These are phyloP conservation scores for Halcyon smyrnensis DNA, from an alignment of 2,797 vertebrate genomes.

Conservation along the genomic window DNA sequence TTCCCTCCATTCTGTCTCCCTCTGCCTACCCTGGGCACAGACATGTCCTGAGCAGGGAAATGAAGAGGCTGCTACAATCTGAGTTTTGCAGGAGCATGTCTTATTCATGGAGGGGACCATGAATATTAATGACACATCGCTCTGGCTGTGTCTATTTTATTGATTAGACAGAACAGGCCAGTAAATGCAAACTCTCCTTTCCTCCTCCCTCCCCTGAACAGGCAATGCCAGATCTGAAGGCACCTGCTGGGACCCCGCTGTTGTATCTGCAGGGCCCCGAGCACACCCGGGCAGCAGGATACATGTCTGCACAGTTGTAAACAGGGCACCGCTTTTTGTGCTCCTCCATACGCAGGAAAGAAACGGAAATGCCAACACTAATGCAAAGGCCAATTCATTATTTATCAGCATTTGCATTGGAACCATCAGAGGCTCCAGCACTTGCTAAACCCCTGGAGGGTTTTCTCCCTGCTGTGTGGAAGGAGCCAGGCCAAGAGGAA, in stretches of 20 bases:
- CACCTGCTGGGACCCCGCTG: neutral
- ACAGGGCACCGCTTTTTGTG: neutral
- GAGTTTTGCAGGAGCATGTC: neutral
- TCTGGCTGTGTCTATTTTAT: neutral
- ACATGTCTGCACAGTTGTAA: accelerated
- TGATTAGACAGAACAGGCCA: neutral
- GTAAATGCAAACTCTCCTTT: neutral
- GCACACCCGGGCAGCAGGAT: neutral
- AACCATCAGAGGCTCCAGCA: neutral
- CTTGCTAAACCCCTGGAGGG: neutral
- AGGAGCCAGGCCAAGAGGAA: neutral
- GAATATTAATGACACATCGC: neutral
- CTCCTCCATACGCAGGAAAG: neutral
- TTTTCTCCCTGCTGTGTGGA: neutral
- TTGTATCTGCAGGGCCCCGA: neutral
- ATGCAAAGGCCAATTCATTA: neutral
- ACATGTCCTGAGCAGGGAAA: neutral
- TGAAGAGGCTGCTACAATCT: no score
- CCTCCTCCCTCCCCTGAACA: neutral
- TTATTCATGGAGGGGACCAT: neutral
- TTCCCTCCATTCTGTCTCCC: neutral
- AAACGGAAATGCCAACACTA: neutral
- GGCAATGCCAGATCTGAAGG: neutral
- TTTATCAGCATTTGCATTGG: constrained; percentile 15
- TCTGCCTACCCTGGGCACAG: accelerated